These are phyloP conservation scores for Chrysopilus asiliformis DNA, from an alignment of 2,888 invertebrate genomes.

Conservation along the genomic window DNA sequence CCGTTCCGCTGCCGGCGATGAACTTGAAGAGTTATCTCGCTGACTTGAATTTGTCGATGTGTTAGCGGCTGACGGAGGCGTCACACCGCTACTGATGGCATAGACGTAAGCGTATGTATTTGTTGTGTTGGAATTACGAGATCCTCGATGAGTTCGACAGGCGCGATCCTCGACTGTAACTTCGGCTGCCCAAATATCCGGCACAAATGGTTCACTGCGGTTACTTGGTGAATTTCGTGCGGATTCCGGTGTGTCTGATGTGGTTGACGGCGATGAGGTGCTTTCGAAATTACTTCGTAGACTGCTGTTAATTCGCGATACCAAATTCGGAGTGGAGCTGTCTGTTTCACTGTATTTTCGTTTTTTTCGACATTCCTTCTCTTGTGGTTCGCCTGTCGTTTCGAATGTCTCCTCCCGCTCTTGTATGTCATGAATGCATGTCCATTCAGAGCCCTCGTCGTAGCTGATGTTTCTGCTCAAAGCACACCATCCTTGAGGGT, in stretches of 20 bases:
- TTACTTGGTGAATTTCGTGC: background rate
- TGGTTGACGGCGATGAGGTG: constrained; percentile 1
- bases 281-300: constrained; percentile 13
- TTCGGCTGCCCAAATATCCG: constrained; percentile 36
- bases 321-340: background rate
- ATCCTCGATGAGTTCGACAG: constrained; percentile 25
- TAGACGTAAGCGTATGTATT: constrained; percentile 34
- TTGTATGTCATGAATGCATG: constrained; percentile 88
- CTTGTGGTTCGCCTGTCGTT: constrained; percentile 23
- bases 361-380: constrained; percentile 12
- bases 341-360: constrained; percentile 21
- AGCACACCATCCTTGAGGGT: constrained; percentile 83
- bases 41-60: background rate
- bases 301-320: constrained; percentile 7
- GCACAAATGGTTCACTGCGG: constrained; percentile 25
- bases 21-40: constrained; percentile 5
- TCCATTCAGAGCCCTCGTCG: constrained; percentile 85
- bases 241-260: constrained; percentile 1
- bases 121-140: constrained; percentile 22
- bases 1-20: too few species aligned
- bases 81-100: constrained; percentile 33
- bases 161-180: constrained; percentile 33
- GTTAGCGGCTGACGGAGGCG: constrained; percentile 18
- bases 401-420: constrained; percentile 40
- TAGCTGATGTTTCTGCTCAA: constrained; percentile 77